These are phyloP conservation scores for Deilephila elpenor DNA, from an alignment of 2,888 invertebrate genomes.

Conservation along the genomic window DNA sequence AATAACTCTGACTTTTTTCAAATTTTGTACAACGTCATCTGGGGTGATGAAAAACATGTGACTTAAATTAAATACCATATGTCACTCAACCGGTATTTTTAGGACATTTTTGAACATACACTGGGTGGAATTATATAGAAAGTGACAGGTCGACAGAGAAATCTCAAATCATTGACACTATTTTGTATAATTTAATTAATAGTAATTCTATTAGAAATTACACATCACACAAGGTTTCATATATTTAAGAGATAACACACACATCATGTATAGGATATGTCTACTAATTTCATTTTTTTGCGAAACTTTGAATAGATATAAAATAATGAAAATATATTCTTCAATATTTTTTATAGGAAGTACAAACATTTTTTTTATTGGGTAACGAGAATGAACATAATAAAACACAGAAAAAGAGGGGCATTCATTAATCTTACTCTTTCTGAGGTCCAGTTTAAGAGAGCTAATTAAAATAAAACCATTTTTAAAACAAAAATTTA, in stretches of 20 bases:
- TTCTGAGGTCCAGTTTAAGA: conserved; percentile 12
- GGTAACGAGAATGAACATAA: not conserved
- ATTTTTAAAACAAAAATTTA: not conserved
- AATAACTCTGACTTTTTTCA: too few species aligned
- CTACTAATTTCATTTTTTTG: too few species aligned
- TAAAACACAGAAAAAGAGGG: not conserved
- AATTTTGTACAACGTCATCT: too few species aligned
- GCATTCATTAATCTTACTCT: not conserved
- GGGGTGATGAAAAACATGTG: too few species aligned
- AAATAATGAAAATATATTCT: not conserved
- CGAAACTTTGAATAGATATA: too few species aligned
- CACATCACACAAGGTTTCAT: not conserved
- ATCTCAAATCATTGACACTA: too few species aligned
- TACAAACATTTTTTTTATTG: not conserved
- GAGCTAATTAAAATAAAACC: conserved; percentile 20
- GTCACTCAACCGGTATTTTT: not conserved
- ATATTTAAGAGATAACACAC: not conserved
- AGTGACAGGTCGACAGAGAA: too few species aligned
- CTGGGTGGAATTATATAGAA: too few species aligned
- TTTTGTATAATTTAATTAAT: too few species aligned
- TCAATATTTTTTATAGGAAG: not conserved
- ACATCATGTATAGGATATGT: not conserved
- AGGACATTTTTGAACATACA: too few species aligned
- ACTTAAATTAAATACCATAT: too few species aligned
- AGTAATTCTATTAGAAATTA: not conserved